These are phyloP conservation scores for Clarias macrocephalus DNA, from an alignment of 2,113 vertebrate species.

Conservation along the genomic window DNA sequence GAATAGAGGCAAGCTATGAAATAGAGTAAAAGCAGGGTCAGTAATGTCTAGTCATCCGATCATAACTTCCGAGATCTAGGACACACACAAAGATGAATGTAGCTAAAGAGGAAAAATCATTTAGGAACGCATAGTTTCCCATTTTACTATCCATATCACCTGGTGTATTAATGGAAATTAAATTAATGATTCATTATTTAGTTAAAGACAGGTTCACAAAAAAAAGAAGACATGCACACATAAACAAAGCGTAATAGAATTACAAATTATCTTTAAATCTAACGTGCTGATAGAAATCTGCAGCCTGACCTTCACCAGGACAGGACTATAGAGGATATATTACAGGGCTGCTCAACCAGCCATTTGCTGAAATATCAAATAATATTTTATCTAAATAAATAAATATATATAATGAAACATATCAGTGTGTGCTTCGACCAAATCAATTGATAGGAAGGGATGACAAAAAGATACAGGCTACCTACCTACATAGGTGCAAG, in stretches of 20 bases:
- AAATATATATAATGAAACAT: no score
- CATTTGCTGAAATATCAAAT: neutral
- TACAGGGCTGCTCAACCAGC: neutral
- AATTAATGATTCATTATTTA: neutral
- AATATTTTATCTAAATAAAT: neutral
- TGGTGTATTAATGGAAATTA: no score
- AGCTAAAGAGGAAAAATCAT: neutral
- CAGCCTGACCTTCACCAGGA: no score
- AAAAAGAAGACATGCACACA: neutral
- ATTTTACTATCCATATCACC: neutral
- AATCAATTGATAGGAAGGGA: neutral
- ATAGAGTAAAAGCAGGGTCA: neutral
- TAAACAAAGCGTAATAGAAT: neutral
- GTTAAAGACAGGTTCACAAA: neutral
- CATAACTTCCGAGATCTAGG: neutral
- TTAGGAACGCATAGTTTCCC: neutral
- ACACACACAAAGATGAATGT: neutral
- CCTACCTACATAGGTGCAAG: neutral
- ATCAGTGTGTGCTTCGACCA: neutral
- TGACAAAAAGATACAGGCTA: neutral
- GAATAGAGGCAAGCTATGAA: constrained; percentile 3
- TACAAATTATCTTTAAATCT: neutral
- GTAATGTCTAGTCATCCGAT: neutral
- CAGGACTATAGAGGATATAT: neutral
- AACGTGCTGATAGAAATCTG: neutral